These are phyloP conservation scores for Scelioninae gen. 1 DNA, from an alignment of 2,888 invertebrate species.

Conservation along the genomic window DNA sequence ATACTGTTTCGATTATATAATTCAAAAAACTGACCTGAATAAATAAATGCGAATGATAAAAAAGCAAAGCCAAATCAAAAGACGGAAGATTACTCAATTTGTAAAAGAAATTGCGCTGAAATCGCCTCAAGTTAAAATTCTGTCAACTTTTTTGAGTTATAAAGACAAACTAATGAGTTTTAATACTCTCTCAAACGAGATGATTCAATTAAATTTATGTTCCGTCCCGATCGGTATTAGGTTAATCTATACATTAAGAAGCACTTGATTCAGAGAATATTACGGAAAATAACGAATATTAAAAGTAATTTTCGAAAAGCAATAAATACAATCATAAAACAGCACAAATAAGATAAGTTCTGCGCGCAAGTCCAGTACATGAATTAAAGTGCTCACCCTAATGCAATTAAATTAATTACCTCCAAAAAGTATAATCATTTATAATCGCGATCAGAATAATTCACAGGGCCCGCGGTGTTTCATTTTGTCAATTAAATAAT, in stretches of 20 bases:
- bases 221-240: conserved; percentile 15
- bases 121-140: conserved; percentile 40
- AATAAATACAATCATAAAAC: no score
- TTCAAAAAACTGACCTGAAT: conserved; percentile 24
- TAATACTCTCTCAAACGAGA: conserved; percentile 20
- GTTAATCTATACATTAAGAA: conserved; percentile 29
- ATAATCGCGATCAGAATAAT: no score
- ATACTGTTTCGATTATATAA: conserved; percentile 5
- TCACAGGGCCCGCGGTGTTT: no score
- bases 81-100: conserved; percentile 25
- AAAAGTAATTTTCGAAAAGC: no score
- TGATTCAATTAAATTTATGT: conserved; percentile 43
- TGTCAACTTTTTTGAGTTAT: conserved; percentile 46
- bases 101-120: conserved; percentile 29
- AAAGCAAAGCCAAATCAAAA: conserved; percentile 11
- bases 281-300: no score
- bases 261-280: not conserved
- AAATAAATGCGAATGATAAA: not conserved
- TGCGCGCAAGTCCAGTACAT: no score
- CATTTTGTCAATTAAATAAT: no score
- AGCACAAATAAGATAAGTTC: no score
- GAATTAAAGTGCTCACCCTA: no score
- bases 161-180: conserved; percentile 35
- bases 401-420: no score
- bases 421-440: no score